Evolutionary conservation across 2,113 vertebrate genomes (phyloP), one percentile per base, ranked within the genome.

Genomic region (Romanogobio albipinnatus): DNA sequence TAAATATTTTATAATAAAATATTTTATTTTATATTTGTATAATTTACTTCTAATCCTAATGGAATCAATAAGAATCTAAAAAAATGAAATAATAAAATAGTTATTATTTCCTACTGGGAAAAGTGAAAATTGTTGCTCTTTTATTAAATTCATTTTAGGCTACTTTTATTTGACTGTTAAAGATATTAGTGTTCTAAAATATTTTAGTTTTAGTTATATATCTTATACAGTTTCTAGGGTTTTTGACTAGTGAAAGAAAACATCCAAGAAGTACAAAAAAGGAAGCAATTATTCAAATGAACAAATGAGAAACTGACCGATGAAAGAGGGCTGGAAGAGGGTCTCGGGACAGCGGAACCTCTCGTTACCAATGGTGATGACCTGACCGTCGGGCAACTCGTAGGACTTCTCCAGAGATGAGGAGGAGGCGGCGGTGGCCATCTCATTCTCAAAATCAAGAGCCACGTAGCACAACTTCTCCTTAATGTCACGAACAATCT

Each of bases 401-500:
- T 97, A 97, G 91, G 96, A 96, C 90, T 97, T 97, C 92, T 97
- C 96, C 9, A 97, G 92, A 45, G 96, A 97, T 15, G 96, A 97
- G 33, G 96, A 97, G 87, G 96, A 96, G 0, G 96, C 96, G 0
- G 96, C 96, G 0, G 96, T 97, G 89, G 96, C 95, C 96, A 97
- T 97, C 93, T 97, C 96, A 2, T 97, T 97, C 90, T 97, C 96
- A 88, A 97, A 97, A 93, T 97, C 96, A 88, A 97, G 92, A 64
- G 96, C 96, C 76, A 97, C 96, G 0, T 97, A 97, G 89, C 96
- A 97, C 76, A 97, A 91, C 86, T 97, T 97, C 93, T 97, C 96
- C 88, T 97, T 97, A 91, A 97, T 97, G 93, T 97, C 96, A 64
- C 96, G 95, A 83, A 97, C 96, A 68, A 97, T 97, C 94, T 97